Conservation (phyloP, 2,113 vertebrate genomes). For the Pelecanus crispus region DNA sequence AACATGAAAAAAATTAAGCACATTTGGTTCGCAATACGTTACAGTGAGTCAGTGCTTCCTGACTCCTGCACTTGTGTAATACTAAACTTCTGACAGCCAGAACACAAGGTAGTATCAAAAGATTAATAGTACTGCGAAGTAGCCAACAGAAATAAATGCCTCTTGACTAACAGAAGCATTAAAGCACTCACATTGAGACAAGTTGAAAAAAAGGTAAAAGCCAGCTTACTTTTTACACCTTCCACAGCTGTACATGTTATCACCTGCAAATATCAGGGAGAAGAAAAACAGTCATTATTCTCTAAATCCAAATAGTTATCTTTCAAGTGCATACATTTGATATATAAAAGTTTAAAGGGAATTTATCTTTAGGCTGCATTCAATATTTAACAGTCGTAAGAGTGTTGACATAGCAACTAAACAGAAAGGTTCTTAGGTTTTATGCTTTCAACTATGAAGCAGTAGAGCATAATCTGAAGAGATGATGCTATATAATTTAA, state of each 20-base stretch:
- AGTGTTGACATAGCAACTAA: background rate
- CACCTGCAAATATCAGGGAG: constrained; percentile 76
- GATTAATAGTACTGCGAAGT: background rate
- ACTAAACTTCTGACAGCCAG: background rate
- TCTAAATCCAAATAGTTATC: background rate
- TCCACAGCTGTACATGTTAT: constrained; percentile 99
- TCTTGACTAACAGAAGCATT: background rate
- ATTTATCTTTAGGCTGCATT: background rate
- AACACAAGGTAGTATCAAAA: background rate
- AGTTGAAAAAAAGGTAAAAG: background rate
- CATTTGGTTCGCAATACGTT: background rate
- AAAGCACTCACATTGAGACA: background rate
- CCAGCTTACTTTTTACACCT: constrained; percentile 97
- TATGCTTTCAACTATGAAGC: background rate
- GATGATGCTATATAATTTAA: background rate
- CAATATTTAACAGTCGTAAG: background rate
- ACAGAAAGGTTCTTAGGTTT: background rate
- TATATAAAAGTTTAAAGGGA: background rate
- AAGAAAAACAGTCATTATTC: constrained; percentile 21
- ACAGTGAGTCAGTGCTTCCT: background rate
- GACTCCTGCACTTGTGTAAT: background rate
- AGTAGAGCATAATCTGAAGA: background rate
- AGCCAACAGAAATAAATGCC: background rate
- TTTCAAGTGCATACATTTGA: background rate
- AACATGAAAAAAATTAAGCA: background rate